Evolutionary conservation across 2,888 invertebrate species (phyloP), one percentile per base, ranked within the genome.

Genomic region (Melieria omissa): DNA sequence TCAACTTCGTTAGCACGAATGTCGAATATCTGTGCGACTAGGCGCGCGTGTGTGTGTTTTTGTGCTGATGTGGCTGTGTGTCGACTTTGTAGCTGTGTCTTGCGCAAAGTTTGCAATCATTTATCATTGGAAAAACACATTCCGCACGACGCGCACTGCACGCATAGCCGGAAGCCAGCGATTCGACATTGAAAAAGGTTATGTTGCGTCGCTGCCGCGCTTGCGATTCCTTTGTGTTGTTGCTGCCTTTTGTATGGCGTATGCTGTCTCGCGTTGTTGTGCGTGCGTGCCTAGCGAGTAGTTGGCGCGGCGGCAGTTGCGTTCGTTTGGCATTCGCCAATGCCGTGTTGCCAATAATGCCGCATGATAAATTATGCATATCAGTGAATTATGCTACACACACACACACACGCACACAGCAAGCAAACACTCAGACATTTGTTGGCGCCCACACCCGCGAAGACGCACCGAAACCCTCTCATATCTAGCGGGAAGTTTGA

Each of bases 321-420:
- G 55, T 29, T 3, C 29, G 29, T 29, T 29, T 29, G 29, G 29
- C 29, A 29, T 29, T 74, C 58, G 73, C 64, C 68, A 61, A 70
- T 63, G 65, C 54, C 69, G 67, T 74, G 62, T 73, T 65, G 63
- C 68, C 70, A 74, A 74, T 76, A 77, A 76, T 70, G 64, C 73
- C 74, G 65, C 73, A 74, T 76, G 73, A 74, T 77, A 76, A 76
- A 77, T 77, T 76, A 74, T 74, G 74, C 74, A 72, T 55, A 74
- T 73, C 29, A 29, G 29, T 29, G 69, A 49, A 49, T 49, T 49
- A 9, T 12, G 49, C 9, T 49, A 49, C 49, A 3, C 12, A 49
- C 12, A 49, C 12, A 10, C 12, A 49, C 49, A 49, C 3, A 29
- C 16, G 2, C 2, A 16, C 29, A 49, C 3, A 55, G 16, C 14